A percentile compares a stretch with the other conserved stretches of the same genome.
phyloP scores from a whole-genome alignment of 2,797 vertebrate species.

The Danio choprae region DNA sequence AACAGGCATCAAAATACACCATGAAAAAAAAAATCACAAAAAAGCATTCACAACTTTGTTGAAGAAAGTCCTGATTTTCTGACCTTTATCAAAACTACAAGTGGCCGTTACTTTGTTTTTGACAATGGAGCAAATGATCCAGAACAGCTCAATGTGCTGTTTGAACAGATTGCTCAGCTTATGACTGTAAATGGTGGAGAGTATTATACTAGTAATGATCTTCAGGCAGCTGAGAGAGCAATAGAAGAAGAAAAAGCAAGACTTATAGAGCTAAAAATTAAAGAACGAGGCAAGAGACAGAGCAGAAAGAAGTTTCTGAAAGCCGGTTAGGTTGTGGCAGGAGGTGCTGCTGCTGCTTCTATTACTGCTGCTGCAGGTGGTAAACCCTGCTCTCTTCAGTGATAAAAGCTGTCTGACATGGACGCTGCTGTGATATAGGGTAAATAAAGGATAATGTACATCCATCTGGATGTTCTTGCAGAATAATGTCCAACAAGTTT shows the following conservation, averaged over 20 bases:
- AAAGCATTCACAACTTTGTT: slow-evolving; percentile 7
- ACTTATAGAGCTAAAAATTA: neutral
- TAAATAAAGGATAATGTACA: too few relatives aligned
- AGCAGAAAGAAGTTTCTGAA: slow-evolving; percentile 15
- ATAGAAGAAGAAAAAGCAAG: slow-evolving; percentile 14
- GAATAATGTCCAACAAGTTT: too few relatives aligned
- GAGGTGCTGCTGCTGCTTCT: neutral
- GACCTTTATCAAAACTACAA: neutral
- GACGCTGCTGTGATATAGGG: too few relatives aligned
- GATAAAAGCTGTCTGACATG: neutral
- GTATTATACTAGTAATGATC: slow-evolving; percentile 20
- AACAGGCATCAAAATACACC: slow-evolving; percentile 16
- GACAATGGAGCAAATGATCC: neutral
- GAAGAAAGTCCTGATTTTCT: neutral
- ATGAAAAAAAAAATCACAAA: too few relatives aligned
- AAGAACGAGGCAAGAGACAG: neutral
- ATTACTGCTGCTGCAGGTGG: too few relatives aligned
- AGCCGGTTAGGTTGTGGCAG: neutral
- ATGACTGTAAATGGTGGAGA: neutral
- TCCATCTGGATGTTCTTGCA: too few relatives aligned
- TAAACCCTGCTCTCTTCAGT: neutral
- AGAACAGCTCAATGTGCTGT: neutral
- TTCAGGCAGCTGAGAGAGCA: slow-evolving; percentile 4
- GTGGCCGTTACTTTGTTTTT: slow-evolving; percentile 19
- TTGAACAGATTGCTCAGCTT: neutral